These are phyloP conservation scores for Falco novaeseelandiae DNA, from an alignment of 2,797 vertebrate genomes.

Conservation along the genomic window DNA sequence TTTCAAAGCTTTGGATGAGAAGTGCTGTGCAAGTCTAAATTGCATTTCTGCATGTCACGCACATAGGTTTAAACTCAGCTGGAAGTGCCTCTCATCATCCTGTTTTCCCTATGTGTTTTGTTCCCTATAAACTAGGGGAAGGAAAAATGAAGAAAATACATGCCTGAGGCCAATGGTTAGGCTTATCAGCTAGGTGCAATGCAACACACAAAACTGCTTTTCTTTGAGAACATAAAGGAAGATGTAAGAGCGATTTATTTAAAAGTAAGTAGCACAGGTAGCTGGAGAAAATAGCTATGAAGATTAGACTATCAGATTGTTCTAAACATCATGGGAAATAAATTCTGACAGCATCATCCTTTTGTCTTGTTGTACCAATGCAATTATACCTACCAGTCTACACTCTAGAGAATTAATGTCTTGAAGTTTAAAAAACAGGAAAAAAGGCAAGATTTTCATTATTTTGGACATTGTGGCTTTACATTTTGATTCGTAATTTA, in stretches of 20 bases:
- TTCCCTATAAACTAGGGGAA: neutral
- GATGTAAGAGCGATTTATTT: neutral
- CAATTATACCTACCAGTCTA: neutral
- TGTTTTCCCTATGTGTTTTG: neutral
- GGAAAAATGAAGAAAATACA: slow-evolving; percentile 14
- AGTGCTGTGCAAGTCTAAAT: neutral
- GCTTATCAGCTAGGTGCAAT: slow-evolving; percentile 20
- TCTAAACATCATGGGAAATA: neutral
- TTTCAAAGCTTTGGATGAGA: slow-evolving; percentile 5
- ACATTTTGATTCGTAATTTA: neutral
- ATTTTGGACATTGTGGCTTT: neutral
- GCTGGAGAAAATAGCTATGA: neutral
- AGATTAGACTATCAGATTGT: neutral
- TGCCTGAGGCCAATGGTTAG: slow-evolving; percentile 27
- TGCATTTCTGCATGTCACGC: neutral
- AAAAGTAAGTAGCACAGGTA: neutral
- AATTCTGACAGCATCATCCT: neutral
- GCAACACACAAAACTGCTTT: slow-evolving; percentile 9
- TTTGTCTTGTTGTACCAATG: neutral
- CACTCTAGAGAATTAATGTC: neutral
- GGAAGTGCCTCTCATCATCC: slow-evolving; percentile 40
- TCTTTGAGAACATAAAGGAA: slow-evolving; percentile 33
- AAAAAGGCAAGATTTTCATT: neutral
- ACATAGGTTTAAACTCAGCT: slow-evolving; percentile 42
- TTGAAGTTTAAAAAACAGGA: neutral